Conservation (phyloP, 2,797 vertebrate species). For the Sebastes elongatus region DNA sequence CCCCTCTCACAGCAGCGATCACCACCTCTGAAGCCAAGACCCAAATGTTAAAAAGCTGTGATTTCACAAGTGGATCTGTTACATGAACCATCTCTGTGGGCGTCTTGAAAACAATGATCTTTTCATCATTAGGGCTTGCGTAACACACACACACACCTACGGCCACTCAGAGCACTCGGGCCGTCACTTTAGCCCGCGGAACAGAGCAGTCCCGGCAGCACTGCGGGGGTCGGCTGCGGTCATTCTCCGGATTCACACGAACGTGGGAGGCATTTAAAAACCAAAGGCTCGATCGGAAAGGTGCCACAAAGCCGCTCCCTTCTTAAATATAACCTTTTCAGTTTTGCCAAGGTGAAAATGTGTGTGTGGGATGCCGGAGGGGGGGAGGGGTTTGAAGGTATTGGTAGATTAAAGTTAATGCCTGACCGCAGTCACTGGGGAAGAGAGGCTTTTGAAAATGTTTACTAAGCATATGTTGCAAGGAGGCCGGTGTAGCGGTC, state of each 20-base stretch:
- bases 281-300: slow-evolving; percentile 24
- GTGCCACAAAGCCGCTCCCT: slow-evolving; percentile 33
- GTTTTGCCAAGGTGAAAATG: slow-evolving; percentile 58
- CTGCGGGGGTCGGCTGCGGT: slow-evolving; percentile 13
- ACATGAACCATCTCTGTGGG: slow-evolving; percentile 63
- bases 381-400: slow-evolving; percentile 63
- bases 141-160: slow-evolving; percentile 74
- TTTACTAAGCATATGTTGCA: slow-evolving; percentile 57
- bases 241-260: slow-evolving; percentile 33
- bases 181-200: slow-evolving; percentile 22
- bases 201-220: slow-evolving; percentile 15
- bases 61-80: slow-evolving; percentile 70
- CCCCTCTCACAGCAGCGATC: slow-evolving; percentile 37
- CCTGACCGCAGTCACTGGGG: slow-evolving; percentile 21
- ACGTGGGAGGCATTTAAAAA: slow-evolving; percentile 54
- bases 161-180: slow-evolving; percentile 34
- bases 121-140: slow-evolving; percentile 64
- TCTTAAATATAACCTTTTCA: slow-evolving; percentile 51
- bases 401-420: slow-evolving; percentile 65
- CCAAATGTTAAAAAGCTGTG: slow-evolving; percentile 68
- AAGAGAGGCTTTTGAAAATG: slow-evolving; percentile 44
- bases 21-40: slow-evolving; percentile 39
- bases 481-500: slow-evolving; percentile 1
- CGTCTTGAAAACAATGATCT: slow-evolving; percentile 68
- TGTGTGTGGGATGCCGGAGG: slow-evolving; percentile 22